Evolutionary conservation across 2,113 vertebrate species (phyloP), one percentile per base, ranked within the genome.

Genomic region (Callocephalon fimbriatum): DNA sequence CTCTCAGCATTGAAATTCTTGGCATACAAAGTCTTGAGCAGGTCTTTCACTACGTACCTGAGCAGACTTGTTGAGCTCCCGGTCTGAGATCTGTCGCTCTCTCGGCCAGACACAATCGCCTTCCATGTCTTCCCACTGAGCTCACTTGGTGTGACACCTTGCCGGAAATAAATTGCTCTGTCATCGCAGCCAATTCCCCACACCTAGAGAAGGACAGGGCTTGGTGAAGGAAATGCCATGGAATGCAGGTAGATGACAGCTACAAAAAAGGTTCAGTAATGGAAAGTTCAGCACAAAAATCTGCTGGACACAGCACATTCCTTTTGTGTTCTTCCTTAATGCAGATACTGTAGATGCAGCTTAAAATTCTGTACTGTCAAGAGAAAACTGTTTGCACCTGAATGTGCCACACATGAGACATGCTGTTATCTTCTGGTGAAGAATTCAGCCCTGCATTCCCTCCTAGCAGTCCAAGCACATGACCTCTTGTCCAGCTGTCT

Each of bases 101-200:
- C 99, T 92, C 98, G 93, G 76, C 98, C 94, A 58, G 98, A 98
- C 1, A 97, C 92, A 29, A 99, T 98, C 32, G 98, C 98, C 92
- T 98, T 99, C 99, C 99, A 99, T 0, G 98, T 98, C 97, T 99
- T 99, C n/a, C 99, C 99, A 8, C 99, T 99, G 77, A 99, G 98
- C 95, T 99, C 99, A 31, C 98, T 99, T 29, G 98, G 98, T 12
- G 99, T 99, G 80, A 99, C 98, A 1, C 99, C 99, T 90, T 99
- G 99, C 14, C 99, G 98, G 90, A 99, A 99, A 97, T 99, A 99
- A 75, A 99, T 90, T 0, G 98, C 97, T 86, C 99, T 98, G 80
- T 99, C 99, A 67, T 99, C 98, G 1, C 97, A 98, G 96, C 98
- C 77, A 2, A 99, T 98, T 13, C 98, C 99, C 98, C 99, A 99